Base-by-base conservation (phyloP, 2,113 vertebrate species). In the Heloderma charlesbogerti region DNA sequence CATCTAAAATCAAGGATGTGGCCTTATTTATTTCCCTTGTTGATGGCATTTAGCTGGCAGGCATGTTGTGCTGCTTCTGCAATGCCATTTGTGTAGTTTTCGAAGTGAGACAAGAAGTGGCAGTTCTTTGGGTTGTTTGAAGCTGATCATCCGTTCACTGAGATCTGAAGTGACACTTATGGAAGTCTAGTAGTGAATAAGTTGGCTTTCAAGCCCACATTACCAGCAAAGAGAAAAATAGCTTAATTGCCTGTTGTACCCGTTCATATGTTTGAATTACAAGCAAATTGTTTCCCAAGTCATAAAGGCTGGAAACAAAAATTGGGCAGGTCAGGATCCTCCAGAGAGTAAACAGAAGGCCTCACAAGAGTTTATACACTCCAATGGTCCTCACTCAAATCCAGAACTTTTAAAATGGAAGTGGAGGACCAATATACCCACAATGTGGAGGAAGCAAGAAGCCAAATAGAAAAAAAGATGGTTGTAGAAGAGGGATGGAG, bases 91-190 rank as follows among this genome's bases (percentile, higher is more conserved):
- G 63, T 71, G 78, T 66, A 54, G 18, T 81, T 67, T 51, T 40
- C 54, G 80, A 82, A 89, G 45, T 71, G 25, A 40, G 79, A 89
- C 27, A 10, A 75, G 40, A 89, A 89, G 69, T 48, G 81, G 54
- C 81, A 84, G 80, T 71, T 89, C 31, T 27, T 84, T 48, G 72
- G 69, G 63, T 22, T 77, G 37, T 77, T 74, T 89, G 72, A 74
- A 84, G 12, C 71, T 63, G 81, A 77, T 75, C 69, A 63, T 16
- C 20, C 12, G 57, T 77, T 77, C 75, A 89, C 45, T 89, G 71
- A 84, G 80, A 84, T 84, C 37, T 75, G 29, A 75, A 89, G 69
- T 84, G 80, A 84, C 81, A 74, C 54, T 48, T 48, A 63, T 69
- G 74, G 48, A 75, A 72, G 72, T 75, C 71, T 60, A 48, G 37